phyloP scores from a whole-genome alignment of 2,113 vertebrate genomes.

The Silurus glanis region DNA sequence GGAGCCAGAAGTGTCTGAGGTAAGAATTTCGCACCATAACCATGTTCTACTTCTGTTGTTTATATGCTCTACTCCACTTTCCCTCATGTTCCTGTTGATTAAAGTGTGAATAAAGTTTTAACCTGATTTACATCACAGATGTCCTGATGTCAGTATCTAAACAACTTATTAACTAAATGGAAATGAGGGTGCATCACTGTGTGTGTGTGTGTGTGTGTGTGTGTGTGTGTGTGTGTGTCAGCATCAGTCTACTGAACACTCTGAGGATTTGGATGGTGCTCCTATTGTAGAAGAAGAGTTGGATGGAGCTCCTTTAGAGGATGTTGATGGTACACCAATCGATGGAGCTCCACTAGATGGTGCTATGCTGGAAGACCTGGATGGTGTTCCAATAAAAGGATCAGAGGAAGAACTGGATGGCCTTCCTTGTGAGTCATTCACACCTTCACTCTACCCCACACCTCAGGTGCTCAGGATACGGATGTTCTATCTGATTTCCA shows the following conservation, averaged over 20 bases:
- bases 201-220: not conserved
- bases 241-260: slow-evolving; percentile 58
- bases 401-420: slow-evolving; percentile 97
- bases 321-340: slow-evolving; percentile 93
- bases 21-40: slow-evolving; percentile 2
- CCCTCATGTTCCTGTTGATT: not conserved
- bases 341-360: slow-evolving; percentile 76
- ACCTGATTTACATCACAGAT: not conserved
- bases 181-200: not conserved
- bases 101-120: not conserved
- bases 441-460: not conserved
- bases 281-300: slow-evolving; percentile 91
- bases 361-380: slow-evolving; percentile 85
- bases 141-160: not conserved
- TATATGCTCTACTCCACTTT: not conserved
- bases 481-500: not conserved
- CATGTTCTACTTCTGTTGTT: not conserved
- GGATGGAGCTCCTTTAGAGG: slow-evolving; percentile 86
- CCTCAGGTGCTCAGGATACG: not conserved
- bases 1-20: slow-evolving; percentile 70
- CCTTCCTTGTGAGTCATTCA: slow-evolving; percentile 82
- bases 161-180: too few species aligned
- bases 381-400: slow-evolving; percentile 90
- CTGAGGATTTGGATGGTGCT: slow-evolving; percentile 90
- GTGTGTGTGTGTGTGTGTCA: not conserved